phyloP scores from a whole-genome alignment of 1,140 invertebrate genomes.

The Megathymus violae region DNA sequence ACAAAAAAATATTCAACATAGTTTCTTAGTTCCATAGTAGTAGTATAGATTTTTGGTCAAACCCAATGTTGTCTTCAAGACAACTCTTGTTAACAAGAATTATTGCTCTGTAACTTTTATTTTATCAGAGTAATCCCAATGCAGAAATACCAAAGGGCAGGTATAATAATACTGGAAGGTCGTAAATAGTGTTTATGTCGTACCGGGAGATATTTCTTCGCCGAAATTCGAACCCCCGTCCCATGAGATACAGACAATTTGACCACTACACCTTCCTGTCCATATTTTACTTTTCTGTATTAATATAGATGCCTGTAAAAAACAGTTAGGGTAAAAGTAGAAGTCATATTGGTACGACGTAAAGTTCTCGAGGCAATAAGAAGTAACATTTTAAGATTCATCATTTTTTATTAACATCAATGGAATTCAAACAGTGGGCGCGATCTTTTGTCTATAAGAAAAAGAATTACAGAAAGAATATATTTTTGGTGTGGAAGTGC shows the following conservation, averaged over 20 bases:
- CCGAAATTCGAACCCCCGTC: constrained; percentile 25
- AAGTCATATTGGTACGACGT: constrained; percentile 18
- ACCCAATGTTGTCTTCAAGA: no score
- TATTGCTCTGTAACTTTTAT: constrained; percentile 7
- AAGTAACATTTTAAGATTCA: no score
- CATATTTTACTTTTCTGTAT: constrained; percentile 14
- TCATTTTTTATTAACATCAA: no score
- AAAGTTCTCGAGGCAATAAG: no score
- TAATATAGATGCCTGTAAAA: constrained; percentile 26
- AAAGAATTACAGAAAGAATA: no score
- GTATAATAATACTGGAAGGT: constrained; percentile 15
- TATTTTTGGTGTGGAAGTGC: no score
- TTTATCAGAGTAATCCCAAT: constrained; percentile 3
- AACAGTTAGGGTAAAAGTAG: constrained; percentile 9
- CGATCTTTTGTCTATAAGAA: no score
- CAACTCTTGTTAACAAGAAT: background rate
- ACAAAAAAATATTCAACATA: no score
- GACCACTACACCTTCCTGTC: constrained; percentile 21
- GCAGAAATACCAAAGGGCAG: constrained; percentile 13
- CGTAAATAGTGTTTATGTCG: constrained; percentile 30
- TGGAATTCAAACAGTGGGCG: no score
- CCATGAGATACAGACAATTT: constrained; percentile 28
- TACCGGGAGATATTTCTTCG: constrained; percentile 25
- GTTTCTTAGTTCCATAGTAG: no score
- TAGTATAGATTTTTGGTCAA: no score